Base-by-base conservation (phyloP, 1,140 invertebrate species). In the Riptortus pedestris region DNA sequence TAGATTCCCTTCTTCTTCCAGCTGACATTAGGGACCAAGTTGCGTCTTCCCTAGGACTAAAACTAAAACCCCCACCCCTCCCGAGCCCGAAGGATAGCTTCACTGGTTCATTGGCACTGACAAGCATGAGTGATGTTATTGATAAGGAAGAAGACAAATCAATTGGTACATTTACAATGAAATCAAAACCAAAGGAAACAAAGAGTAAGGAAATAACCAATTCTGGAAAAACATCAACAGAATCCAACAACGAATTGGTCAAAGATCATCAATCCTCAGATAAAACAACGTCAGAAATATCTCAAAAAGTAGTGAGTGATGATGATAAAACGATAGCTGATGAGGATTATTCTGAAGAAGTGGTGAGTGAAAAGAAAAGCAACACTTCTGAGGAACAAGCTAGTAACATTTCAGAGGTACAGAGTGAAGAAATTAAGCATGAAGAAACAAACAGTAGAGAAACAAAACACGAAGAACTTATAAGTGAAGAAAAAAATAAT, bases 21-120 rank as follows among this genome's bases (percentile, higher is more conserved):
- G 20, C 51, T 1, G 51, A 55, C 14, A 55, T 55, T 3, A 55
- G 51, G 22, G 51, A 55, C 26, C 20, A 55, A 55, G 51, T 55
- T 2, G 51, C 51, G 26, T 22, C 18, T 14, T 55, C 51, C 2
- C 51, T 55, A 3, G 51, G 51, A 14, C 51, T 55, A 2, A 55
- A 18, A 24, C 22, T 2, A 14, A 55, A 55, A 14, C 24, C 24
- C 5, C 51, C 51, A 14, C 51, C 51, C 18, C n/a, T 55, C 7
- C 51, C 51, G 2, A 55, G 51, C 11, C 51, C 51, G 12, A 55
- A 55, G 11, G 51, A 55, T 12, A 55, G 51, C 14, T 55, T 55
- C 26, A 55, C 51, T 24, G 51, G 51, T 16, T 55, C 51, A 2
- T 26, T 55, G 14, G 51, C 16, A 55, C 24, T 55, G 12, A 55